These are phyloP conservation scores for Pyrgus malvae DNA, from an alignment of 2,888 invertebrate genomes.

Conservation along the genomic window DNA sequence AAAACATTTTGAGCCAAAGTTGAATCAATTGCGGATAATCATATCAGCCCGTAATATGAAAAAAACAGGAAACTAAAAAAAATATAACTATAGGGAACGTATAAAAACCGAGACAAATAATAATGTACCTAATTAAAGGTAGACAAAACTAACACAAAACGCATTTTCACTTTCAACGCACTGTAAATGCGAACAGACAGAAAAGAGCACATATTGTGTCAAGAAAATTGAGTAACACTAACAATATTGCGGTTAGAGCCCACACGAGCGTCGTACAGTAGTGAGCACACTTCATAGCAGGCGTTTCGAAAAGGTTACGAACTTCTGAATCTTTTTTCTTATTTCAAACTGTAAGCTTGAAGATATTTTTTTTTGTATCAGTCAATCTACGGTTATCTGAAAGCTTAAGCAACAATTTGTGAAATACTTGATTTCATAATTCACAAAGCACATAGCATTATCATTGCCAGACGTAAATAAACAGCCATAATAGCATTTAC, in stretches of 20 bases:
- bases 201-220: background rate
- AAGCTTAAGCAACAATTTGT: too few relatives aligned
- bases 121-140: too few relatives aligned
- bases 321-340: slow-evolving; percentile 22
- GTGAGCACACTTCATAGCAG: slow-evolving; percentile 12
- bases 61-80: too few relatives aligned
- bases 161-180: background rate
- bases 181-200: background rate
- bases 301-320: slow-evolving; percentile 22
- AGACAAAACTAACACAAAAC: background rate
- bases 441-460: too few relatives aligned
- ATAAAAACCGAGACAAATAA: too few relatives aligned
- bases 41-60: too few relatives aligned
- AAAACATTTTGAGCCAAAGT: too few relatives aligned
- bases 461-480: too few relatives aligned
- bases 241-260: slow-evolving; percentile 5
- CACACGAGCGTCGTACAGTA: slow-evolving; percentile 13
- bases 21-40: too few relatives aligned
- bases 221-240: slow-evolving; percentile 6
- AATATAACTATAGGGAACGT: too few relatives aligned
- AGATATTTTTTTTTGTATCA: background rate
- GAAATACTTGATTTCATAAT: too few relatives aligned
- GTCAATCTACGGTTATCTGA: background rate
- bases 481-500: too few relatives aligned
- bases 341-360: slow-evolving; percentile 2